Conservation (phyloP, 92 coral and sea anemone species). For the Scolanthus callimorphus region DNA sequence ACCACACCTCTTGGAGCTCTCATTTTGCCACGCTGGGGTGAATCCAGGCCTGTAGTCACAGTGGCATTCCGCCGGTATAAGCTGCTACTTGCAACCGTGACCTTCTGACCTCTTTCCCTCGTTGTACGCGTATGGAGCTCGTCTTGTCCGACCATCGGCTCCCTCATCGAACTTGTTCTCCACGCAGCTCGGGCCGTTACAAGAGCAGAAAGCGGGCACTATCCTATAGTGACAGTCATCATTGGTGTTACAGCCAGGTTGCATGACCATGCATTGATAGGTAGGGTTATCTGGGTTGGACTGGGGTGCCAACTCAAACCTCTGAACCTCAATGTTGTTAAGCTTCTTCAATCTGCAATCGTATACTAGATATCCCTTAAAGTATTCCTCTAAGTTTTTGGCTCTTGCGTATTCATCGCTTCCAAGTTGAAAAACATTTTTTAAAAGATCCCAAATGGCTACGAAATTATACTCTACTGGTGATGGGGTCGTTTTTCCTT, state of each 20-base stretch:
- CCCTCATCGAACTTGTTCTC: not conserved
- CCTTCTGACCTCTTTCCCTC: not conserved
- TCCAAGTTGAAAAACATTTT: not conserved
- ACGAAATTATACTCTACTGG: not conserved
- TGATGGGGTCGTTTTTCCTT: not conserved
- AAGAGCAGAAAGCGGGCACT: not conserved
- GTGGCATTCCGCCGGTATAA: not conserved
- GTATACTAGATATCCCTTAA: not conserved
- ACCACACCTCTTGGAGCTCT: no score
- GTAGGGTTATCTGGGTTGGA: not conserved
- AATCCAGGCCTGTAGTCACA: not conserved
- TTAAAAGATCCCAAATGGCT: not conserved
- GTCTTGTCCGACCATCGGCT: not conserved
- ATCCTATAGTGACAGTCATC: not conserved
- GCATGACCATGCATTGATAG: not conserved
- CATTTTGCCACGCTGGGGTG: not conserved
- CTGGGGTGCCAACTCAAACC: not conserved
- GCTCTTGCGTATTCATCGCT: not conserved
- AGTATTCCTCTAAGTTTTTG: not conserved
- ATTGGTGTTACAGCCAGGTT: not conserved
- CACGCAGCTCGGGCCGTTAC: not conserved
- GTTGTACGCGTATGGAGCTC: not conserved
- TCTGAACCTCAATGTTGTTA: not conserved
- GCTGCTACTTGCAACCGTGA: not conserved
- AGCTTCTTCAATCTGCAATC: not conserved